Evolutionary conservation across 2,113 vertebrate genomes (phyloP), one percentile per base, ranked within the genome.

Genomic region (Brachyhypopomus occidentalis): DNA sequence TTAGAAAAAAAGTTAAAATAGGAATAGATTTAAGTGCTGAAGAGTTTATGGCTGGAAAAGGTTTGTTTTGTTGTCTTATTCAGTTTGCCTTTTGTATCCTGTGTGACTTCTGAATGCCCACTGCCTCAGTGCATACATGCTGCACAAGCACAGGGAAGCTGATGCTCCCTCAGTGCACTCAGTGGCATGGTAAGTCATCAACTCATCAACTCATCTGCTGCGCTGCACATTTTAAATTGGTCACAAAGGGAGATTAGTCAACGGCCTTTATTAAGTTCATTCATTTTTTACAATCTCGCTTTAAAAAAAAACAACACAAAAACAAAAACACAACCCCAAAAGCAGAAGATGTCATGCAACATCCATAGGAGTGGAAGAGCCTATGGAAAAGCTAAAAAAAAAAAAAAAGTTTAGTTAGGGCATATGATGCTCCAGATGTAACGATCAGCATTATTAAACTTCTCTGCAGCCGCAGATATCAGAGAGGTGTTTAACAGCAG

Each of bases 391-490:
- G 7, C 5, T 17, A 30, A 17, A 67, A 27, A 41, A 22, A 59
- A 36, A 25, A 3, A 38, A 58, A 63, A 41, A 22, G 58, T 63
- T 34, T 52, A 20, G 52, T 25, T 63, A 25, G 45, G 22, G 12
- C 38, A 56, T 56, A 45, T 12, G 2, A 30, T 59, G 72, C 36
- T 59, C 56, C 25, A 81, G 48, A 41, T 41, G 41, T 8, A 41
- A 52, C 14, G 45, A 52, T 52, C 45, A 52, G 45, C 45, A 14
- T 87, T 86, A 17, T 85, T 84, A 84, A 86, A 85, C 89, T 90
- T 91, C 88, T 87, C 89, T 85, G 9, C 25, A 12, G 17, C 34
- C 12, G 27, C 56, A 77, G 45, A 70, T 72, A 72, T 72, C 73
- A 77, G 8, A 45, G 5, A 27, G n/a, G 4, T 56, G 45, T 58